Conservation (phyloP, 2,797 vertebrate species). For the Lemur catta region DNA sequence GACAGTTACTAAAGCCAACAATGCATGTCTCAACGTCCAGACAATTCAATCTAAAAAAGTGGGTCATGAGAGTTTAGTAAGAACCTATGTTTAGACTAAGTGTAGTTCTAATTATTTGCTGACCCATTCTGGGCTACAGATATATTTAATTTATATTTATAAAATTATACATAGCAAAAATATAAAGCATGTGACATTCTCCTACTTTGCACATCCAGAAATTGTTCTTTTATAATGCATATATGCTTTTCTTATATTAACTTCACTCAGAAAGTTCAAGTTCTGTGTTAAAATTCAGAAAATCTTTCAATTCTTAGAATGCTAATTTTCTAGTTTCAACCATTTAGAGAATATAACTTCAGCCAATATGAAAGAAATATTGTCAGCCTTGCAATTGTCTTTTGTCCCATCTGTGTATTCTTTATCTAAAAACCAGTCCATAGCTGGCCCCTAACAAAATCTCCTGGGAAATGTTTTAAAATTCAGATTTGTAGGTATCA, state of each 20-base stretch:
- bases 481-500: neutral
- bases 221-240: neutral
- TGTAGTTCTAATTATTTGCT: neutral
- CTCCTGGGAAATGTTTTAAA: neutral
- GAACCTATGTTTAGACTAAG: neutral
- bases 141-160: neutral
- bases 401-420: neutral
- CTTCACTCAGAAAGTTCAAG: neutral
- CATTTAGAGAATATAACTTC: neutral
- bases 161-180: neutral
- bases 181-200: neutral
- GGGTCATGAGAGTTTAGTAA: neutral
- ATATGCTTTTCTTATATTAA: neutral
- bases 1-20: neutral
- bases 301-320: neutral
- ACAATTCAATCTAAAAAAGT: neutral
- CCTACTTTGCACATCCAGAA: neutral
- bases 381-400: neutral
- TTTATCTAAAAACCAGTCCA: neutral
- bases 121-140: neutral
- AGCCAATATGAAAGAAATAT: neutral
- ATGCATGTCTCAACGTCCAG: neutral
- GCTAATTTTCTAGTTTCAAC: neutral
- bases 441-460: neutral
- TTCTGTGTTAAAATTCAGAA: neutral